phyloP scores from a whole-genome alignment of 2,113 vertebrate genomes.

The Geococcyx californianus region DNA sequence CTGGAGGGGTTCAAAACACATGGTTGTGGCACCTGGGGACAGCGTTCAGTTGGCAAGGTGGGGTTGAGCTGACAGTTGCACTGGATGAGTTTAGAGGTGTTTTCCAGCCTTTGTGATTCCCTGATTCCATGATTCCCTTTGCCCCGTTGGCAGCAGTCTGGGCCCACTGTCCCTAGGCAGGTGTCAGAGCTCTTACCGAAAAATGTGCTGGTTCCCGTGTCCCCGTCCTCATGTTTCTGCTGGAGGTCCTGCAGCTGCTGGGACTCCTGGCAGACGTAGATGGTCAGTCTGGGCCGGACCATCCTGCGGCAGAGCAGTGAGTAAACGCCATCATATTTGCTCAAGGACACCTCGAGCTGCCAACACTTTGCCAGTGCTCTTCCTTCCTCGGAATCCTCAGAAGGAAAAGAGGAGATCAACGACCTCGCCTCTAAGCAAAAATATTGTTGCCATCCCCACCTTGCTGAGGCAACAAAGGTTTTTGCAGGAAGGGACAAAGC shows the following conservation, averaged over 20 bases:
- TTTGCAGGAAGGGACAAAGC: fast-evolving
- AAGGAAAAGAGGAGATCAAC: fast-evolving
- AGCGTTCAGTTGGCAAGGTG: too few relatives aligned
- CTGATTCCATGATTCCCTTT: too few relatives aligned
- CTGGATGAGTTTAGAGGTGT: too few relatives aligned
- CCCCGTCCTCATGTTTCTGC: slow-evolving; percentile 90
- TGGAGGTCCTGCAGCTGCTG: slow-evolving; percentile 87
- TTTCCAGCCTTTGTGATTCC: too few relatives aligned
- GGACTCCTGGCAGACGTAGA: slow-evolving; percentile 96
- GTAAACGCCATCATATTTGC: fast-evolving
- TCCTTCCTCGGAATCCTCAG: not conserved
- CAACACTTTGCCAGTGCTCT: fast-evolving
- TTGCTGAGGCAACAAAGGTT: not conserved
- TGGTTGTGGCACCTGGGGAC: too few relatives aligned
- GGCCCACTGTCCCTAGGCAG: not conserved
- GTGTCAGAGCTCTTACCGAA: slow-evolving; percentile 77
- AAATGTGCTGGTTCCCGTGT: slow-evolving; percentile 84
- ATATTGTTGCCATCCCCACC: fast-evolving
- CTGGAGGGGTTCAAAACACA: too few relatives aligned
- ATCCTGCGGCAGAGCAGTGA: slow-evolving; percentile 69
- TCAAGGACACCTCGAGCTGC: not conserved
- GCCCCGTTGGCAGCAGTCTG: too few relatives aligned
- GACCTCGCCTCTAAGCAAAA: fast-evolving
- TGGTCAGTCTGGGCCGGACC: slow-evolving; percentile 90
- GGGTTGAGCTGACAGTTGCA: too few relatives aligned